A percentile compares a stretch with the other conserved stretches of the same genome.
Evolutionary conservation across 1,140 invertebrate genomes (phyloP).

Genomic region (Diachasma alloeum): DNA sequence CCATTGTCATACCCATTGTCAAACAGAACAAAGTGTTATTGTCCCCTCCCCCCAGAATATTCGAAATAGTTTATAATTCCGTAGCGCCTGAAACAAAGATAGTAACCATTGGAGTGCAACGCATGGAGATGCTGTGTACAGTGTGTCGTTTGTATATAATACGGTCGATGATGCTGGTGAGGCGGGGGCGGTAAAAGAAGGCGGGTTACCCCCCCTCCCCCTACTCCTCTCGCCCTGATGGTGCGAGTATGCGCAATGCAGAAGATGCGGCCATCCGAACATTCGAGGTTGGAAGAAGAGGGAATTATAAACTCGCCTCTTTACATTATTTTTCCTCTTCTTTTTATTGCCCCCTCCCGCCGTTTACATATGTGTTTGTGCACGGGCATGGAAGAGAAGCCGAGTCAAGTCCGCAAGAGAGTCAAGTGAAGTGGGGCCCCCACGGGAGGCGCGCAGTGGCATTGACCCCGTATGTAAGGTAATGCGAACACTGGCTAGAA

Average conservation of each 20-base stretch:
- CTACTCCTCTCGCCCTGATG: background rate
- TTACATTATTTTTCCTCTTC: background rate
- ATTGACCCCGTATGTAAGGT: slow-evolving; percentile 58
- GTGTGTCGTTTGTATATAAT: slow-evolving; percentile 16
- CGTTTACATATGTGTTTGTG: background rate
- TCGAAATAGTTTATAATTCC: background rate
- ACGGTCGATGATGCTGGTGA: slow-evolving; percentile 48
- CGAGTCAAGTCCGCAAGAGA: slow-evolving; percentile 33
- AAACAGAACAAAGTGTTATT: background rate
- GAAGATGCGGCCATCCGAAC: slow-evolving; percentile 2
- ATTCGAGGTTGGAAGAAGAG: background rate
- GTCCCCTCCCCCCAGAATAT: background rate
- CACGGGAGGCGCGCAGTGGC: slow-evolving; percentile 47
- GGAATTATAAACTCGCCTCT: background rate
- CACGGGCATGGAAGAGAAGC: slow-evolving; percentile 20
- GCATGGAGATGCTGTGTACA: background rate
- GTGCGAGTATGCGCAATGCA: slow-evolving; percentile 2
- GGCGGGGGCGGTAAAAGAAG: slow-evolving; percentile 44
- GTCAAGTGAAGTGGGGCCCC: slow-evolving; percentile 53
- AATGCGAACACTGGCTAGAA: slow-evolving; percentile 53
- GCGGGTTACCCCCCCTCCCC: background rate
- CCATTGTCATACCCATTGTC: background rate
- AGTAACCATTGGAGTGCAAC: background rate
- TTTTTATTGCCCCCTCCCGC: background rate
- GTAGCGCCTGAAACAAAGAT: slow-evolving; percentile 5